Conservation (phyloP, 2,888 invertebrate genomes). For the Lasius platythorax region DNA sequence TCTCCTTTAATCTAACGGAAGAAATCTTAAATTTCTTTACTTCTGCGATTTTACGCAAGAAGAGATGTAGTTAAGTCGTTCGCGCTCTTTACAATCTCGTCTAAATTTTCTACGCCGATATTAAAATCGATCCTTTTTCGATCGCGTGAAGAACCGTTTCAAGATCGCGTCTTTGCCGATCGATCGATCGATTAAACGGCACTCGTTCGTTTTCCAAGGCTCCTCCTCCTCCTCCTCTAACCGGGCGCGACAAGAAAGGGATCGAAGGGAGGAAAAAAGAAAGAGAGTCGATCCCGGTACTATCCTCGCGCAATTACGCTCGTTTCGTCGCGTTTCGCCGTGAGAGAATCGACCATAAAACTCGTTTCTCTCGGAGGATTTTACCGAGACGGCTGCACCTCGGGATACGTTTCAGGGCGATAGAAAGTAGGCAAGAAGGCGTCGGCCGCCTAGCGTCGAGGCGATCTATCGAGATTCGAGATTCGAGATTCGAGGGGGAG, state of each 20-base stretch:
- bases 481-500: slow-evolving; percentile 3
- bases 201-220: slow-evolving; percentile 32
- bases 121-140: slow-evolving; percentile 22
- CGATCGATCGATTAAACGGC: slow-evolving; percentile 47
- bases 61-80: background rate
- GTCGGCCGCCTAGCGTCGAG: slow-evolving; percentile 57
- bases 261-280: slow-evolving; percentile 22
- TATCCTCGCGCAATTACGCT: slow-evolving; percentile 69
- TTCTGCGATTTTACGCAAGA: background rate
- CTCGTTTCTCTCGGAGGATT: slow-evolving; percentile 68
- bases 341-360: slow-evolving; percentile 72
- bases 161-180: slow-evolving; percentile 19
- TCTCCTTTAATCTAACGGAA: background rate
- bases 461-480: slow-evolving; percentile 61
- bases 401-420: slow-evolving; percentile 63
- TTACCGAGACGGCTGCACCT: slow-evolving; percentile 61
- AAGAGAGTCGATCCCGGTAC: slow-evolving; percentile 52
- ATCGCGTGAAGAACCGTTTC: background rate
- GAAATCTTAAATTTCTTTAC: background rate
- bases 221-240: slow-evolving; percentile 10
- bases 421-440: slow-evolving; percentile 72
- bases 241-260: slow-evolving; percentile 20
- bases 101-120: background rate
- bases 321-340: slow-evolving; percentile 72
- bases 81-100: background rate